Conservation (phyloP, 2,113 vertebrate genomes). For the Mormyrus iriodes region DNA sequence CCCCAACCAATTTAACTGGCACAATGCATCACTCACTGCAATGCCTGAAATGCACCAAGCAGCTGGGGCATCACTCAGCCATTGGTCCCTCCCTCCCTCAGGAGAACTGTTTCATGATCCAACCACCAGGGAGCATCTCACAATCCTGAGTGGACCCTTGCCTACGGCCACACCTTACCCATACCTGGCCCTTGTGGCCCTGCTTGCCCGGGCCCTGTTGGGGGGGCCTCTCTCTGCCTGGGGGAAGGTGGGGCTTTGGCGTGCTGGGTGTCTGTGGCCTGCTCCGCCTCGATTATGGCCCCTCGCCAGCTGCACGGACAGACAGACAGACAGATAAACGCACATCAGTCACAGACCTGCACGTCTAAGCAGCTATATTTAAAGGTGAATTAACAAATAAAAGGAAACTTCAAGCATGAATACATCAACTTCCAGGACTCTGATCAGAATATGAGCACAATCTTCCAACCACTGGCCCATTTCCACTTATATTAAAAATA, state of each 20-base stretch:
- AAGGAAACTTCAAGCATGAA: background rate
- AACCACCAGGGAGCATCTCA: background rate
- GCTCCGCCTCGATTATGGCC: constrained; percentile 77
- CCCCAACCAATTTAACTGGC: background rate
- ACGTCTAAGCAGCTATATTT: background rate
- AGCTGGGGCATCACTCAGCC: background rate
- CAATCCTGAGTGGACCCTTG: background rate
- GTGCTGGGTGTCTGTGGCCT: constrained; percentile 56
- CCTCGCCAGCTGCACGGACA: constrained; percentile 76
- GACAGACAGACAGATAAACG: background rate
- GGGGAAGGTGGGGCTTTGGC: constrained; percentile 57
- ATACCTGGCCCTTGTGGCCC: constrained; percentile 61
- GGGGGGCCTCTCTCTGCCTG: constrained; percentile 42
- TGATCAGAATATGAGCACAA: background rate
- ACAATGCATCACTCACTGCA: background rate
- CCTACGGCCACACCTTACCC: background rate
- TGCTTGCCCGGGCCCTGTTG: constrained; percentile 26
- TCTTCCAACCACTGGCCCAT: background rate
- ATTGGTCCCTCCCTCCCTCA: background rate
- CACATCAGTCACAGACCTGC: background rate
- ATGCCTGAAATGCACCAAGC: background rate
- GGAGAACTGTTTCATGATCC: background rate
- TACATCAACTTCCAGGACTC: background rate
- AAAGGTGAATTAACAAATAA: background rate
- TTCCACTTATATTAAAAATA: no score